Conservation (phyloP, 2,888 invertebrate species). For the Thumatha senex region DNA sequence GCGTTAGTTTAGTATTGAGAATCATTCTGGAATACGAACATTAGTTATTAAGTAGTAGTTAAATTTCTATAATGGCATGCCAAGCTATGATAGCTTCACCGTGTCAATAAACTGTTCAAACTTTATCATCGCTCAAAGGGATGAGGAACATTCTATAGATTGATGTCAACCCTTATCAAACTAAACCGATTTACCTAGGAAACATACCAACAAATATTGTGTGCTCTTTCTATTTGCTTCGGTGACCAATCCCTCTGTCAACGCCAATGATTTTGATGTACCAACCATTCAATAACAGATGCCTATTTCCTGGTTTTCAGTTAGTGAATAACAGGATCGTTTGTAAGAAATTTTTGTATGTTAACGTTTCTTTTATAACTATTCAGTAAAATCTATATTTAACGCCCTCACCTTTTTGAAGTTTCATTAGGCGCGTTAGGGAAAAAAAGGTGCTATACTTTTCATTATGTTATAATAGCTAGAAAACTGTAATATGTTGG, state of each 20-base stretch:
- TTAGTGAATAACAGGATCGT: neutral
- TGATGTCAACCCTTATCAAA: conserved; percentile 12
- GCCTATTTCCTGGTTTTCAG: neutral
- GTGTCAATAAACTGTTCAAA: neutral
- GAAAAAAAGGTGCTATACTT: neutral
- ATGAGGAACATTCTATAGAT: conserved; percentile 4
- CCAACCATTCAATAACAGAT: neutral
- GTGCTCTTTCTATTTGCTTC: conserved; percentile 6
- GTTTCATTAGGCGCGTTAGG: neutral
- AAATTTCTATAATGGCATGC: neutral
- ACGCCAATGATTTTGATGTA: neutral
- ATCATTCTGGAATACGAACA: too few relatives aligned
- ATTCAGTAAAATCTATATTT: neutral
- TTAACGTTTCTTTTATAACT: neutral
- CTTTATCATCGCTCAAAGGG: neutral
- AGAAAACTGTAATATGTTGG: too few relatives aligned
- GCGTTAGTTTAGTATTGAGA: too few relatives aligned
- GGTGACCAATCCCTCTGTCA: conserved; percentile 3
- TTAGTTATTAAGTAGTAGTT: too few relatives aligned
- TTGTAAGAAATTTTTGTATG: neutral
- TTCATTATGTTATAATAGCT: too few relatives aligned
- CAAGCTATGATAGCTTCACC: neutral
- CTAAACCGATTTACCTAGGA: conserved; percentile 5
- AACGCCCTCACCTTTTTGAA: neutral
- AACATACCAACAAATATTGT: neutral